phyloP scores from a whole-genome alignment of 1,140 invertebrate species.

The Macrostomum lignano region DNA sequence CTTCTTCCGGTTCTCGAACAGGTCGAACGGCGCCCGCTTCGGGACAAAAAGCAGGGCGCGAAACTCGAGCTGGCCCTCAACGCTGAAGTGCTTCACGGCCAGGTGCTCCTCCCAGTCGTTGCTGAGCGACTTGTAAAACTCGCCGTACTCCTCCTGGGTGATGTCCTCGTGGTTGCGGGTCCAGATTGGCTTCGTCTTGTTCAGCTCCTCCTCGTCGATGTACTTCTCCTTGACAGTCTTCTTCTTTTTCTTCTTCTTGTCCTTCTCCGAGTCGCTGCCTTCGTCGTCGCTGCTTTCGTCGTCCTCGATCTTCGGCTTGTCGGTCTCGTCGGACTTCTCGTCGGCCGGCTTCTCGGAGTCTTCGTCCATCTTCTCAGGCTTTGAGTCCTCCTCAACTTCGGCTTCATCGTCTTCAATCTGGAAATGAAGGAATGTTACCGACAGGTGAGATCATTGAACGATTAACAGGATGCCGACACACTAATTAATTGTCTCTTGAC shows the following conservation, averaged over 20 bases:
- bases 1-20: conserved; percentile 88
- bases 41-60: conserved; percentile 74
- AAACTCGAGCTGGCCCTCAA: conserved; percentile 92
- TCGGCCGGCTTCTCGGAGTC: conserved; percentile 22
- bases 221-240: conserved; percentile 87
- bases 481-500: conserved; percentile 26
- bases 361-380: too few relatives aligned
- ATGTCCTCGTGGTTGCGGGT: conserved; percentile 90
- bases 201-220: conserved; percentile 84
- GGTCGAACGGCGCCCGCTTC: conserved; percentile 70
- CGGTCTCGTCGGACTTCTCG: conserved; percentile 29
- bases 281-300: too few relatives aligned
- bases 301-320: conserved; percentile 63
- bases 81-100: conserved; percentile 89
- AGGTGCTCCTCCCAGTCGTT: conserved; percentile 98
- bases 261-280: conserved; percentile 38
- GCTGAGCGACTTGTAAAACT: conserved; percentile 91
- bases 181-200: conserved; percentile 97
- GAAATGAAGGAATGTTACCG: too few relatives aligned
- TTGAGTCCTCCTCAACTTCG: too few relatives aligned
- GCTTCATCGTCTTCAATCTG: conserved; percentile 32
- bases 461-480: too few relatives aligned
- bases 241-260: conserved; percentile 41
- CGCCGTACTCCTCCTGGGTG: conserved; percentile 81
- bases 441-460: too few relatives aligned